Percentiles rank a stretch among this genome's conserved stretches.
Evolutionary conservation across 2,888 invertebrate species (phyloP).

Genomic region (Hyposoter dolosus): DNA sequence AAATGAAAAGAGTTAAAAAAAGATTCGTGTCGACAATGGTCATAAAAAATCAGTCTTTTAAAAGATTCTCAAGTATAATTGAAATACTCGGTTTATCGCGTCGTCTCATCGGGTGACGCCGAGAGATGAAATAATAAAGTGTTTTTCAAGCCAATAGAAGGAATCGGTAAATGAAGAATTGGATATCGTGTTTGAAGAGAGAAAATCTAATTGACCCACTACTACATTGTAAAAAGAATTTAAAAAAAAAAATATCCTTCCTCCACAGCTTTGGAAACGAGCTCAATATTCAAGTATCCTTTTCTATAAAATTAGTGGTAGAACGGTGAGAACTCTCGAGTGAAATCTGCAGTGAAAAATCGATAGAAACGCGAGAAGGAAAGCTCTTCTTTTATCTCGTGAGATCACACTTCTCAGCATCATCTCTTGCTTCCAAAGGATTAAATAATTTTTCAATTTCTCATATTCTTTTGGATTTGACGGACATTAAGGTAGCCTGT

Average conservation of each 20-base stretch:
- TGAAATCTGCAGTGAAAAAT: slow-evolving; percentile 10
- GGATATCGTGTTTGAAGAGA: slow-evolving; percentile 7
- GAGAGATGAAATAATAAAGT: not conserved
- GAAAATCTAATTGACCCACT: slow-evolving; percentile 19
- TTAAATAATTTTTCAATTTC: slow-evolving; percentile 11
- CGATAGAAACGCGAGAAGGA: slow-evolving; percentile 27
- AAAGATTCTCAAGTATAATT: not conserved
- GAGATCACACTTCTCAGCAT: slow-evolving; percentile 21
- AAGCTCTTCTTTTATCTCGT: slow-evolving; percentile 29
- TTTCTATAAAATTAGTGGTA: not conserved
- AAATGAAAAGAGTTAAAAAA: not conserved
- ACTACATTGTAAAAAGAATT: not conserved
- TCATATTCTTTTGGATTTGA: not conserved
- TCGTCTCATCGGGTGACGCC: not conserved
- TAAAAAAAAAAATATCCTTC: not conserved
- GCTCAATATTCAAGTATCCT: slow-evolving; percentile 7
- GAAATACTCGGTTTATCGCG: not conserved
- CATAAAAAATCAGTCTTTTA: not conserved
- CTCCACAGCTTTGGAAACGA: not conserved
- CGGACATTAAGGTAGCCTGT: not conserved
- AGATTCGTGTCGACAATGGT: not conserved
- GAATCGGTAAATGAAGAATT: slow-evolving; percentile 26
- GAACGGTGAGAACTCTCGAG: slow-evolving; percentile 13
- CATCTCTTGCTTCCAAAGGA: slow-evolving; percentile 24
- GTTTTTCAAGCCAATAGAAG: not conserved